phyloP scores from a whole-genome alignment of 2,888 invertebrate species.

The Volucella inflata region DNA sequence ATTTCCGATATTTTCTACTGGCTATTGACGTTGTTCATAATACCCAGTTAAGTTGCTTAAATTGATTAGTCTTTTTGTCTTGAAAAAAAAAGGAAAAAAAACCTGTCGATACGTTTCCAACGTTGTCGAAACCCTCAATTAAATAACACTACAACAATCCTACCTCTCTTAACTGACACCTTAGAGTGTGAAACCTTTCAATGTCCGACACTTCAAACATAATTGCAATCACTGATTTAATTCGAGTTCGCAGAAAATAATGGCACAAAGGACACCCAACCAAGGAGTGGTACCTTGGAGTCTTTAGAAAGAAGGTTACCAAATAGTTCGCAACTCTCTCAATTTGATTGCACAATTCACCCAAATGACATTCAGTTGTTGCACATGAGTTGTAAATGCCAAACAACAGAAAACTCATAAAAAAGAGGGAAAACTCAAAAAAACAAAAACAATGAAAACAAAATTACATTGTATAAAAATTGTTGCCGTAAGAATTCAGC shows the following conservation, averaged over 20 bases:
- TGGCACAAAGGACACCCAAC: neutral
- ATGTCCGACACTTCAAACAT: neutral
- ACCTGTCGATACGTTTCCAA: too few species aligned
- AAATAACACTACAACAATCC: too few species aligned
- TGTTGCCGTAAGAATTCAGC: neutral
- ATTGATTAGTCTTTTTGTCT: too few species aligned
- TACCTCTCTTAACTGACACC: neutral
- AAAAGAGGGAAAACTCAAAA: constrained; percentile 21
- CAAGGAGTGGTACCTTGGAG: constrained; percentile 45
- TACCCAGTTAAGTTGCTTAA: too few species aligned
- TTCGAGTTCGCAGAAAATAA: constrained; percentile 1
- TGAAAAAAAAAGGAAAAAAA: too few species aligned
- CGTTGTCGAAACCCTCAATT: too few species aligned
- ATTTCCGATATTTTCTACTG: too few species aligned
- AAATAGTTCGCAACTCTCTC: constrained; percentile 47
- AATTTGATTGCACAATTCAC: constrained; percentile 62
- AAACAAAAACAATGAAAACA: constrained; percentile 25
- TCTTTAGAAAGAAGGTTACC: constrained; percentile 41
- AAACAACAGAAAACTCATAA: constrained; percentile 43
- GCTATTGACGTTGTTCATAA: too few species aligned
- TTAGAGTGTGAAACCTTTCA: neutral
- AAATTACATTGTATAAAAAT: constrained; percentile 23
- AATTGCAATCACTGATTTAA: constrained; percentile 26
- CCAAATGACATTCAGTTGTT: constrained; percentile 59
- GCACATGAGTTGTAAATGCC: constrained; percentile 62